These are phyloP conservation scores for Ceratina japonica DNA, from an alignment of 1,140 invertebrate species.

Conservation along the genomic window DNA sequence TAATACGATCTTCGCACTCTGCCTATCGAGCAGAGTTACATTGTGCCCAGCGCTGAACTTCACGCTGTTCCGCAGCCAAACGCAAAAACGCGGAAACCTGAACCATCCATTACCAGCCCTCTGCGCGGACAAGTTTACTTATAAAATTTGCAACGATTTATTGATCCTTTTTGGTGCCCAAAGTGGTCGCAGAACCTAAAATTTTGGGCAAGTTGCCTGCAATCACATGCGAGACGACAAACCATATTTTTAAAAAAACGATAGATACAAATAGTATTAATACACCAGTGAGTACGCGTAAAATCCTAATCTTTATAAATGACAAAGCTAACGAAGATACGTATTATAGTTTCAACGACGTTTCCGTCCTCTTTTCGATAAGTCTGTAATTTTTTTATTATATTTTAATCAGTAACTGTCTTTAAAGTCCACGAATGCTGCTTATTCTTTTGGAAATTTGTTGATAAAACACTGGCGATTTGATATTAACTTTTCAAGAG, in stretches of 20 bases:
- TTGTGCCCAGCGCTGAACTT: conserved; percentile 16
- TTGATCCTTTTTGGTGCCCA: background rate
- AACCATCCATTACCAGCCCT: conserved; percentile 24
- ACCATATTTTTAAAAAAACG: background rate
- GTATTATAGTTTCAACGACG: too few relatives aligned
- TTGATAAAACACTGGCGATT: too few relatives aligned
- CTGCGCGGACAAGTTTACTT: conserved; percentile 17
- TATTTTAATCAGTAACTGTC: too few relatives aligned
- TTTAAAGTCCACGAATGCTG: too few relatives aligned
- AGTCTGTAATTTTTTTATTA: too few relatives aligned
- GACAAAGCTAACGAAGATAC: too few relatives aligned
- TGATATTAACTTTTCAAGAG: too few relatives aligned
- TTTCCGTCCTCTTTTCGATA: too few relatives aligned
- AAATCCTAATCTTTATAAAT: too few relatives aligned
- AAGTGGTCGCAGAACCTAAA: background rate
- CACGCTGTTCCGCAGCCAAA: conserved; percentile 11
- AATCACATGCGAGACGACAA: background rate
- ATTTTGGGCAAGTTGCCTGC: background rate
- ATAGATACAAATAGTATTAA: background rate
- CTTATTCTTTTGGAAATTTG: too few relatives aligned
- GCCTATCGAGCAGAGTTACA: conserved; percentile 44
- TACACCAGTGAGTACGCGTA: too few relatives aligned
- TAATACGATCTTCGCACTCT: conserved; percentile 47
- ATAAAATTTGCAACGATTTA: conserved; percentile 31
- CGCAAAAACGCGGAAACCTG: conserved; percentile 34